Evolutionary conservation across 2,113 vertebrate species (phyloP), one percentile per base, ranked within the genome.

Genomic region (Ictidomys tridecemlineatus): DNA sequence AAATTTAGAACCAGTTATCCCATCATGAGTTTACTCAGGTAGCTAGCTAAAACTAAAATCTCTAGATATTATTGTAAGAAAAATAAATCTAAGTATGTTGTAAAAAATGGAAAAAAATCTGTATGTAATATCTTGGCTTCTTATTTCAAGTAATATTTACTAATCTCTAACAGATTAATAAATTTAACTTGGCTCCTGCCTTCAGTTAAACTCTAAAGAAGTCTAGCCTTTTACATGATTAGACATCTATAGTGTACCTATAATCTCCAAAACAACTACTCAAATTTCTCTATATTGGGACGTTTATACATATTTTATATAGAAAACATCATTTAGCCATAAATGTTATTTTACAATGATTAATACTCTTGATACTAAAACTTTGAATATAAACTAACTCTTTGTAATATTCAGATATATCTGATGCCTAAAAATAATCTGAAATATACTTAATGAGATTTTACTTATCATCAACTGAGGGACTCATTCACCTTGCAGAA

Each of bases 141-240:
- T 94, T 67, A 69, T 11, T n/a, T 94, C 39, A 89, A 77, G 11
- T 80, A 42, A 18, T 51, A 77, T 42, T 85, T 89, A 79, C 69
- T 76, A 69, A 74, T 87, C 77, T 95, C 63, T 30, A 73, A 10
- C 24, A 72, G 26, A n/a, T 92, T 69, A 63, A 58, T 93, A 93
- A 77, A 95, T 88, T 85, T 34, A 11, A 42, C 26, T 53, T 88
- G 30, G 13, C 76, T 24, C 17, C 53, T 96, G 10, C 17, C 11
- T 69, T 86, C 30, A 58, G 5, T 58, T 30, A 93, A 93, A 91
- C 67, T 95, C 37, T 58, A 67, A 82, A 39, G 42, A 70, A 73
- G 72, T 83, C 51, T 77, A 51, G 5, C 69, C 56, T 89, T 92
- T 94, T 56, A 73, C 5, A 48, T 82, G 30, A 91, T 94, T 34